phyloP scores from a whole-genome alignment of 2,113 vertebrate genomes.

The Eudyptes chrysolophus region DNA sequence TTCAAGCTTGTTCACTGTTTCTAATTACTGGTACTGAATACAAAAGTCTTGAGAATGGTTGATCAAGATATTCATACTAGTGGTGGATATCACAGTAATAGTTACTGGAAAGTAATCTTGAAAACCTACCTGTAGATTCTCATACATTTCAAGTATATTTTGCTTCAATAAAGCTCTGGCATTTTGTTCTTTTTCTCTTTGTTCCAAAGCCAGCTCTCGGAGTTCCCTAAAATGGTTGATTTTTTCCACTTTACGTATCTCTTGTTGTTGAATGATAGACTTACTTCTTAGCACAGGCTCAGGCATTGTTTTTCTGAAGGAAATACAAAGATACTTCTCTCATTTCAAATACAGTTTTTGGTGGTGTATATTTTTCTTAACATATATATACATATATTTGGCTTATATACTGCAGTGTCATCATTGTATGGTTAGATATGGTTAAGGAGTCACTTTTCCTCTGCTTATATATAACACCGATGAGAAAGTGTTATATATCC shows the following conservation, averaged over 20 bases:
- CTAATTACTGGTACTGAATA: neutral
- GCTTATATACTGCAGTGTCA: neutral
- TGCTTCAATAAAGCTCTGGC: conserved; percentile 69
- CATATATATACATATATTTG: neutral
- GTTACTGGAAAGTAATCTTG: neutral
- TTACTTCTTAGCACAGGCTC: conserved; percentile 71
- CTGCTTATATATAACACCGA: neutral
- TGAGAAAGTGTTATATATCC: neutral
- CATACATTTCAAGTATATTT: conserved; percentile 74
- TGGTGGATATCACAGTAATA: neutral
- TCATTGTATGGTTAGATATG: neutral
- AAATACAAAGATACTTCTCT: neutral
- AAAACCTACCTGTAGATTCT: conserved; percentile 79
- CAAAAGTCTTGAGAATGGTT: neutral
- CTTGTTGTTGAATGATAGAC: conserved; percentile 69
- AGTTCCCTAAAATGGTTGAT: conserved; percentile 80
- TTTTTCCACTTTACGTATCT: conserved; percentile 73
- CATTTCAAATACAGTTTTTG: neutral
- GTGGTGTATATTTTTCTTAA: neutral
- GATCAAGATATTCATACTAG: neutral
- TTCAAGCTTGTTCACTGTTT: neutral
- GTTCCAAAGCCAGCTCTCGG: conserved; percentile 69
- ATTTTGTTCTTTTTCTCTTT: conserved; percentile 69
- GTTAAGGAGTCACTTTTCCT: neutral
- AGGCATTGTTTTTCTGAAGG: conserved; percentile 69